A percentile compares a stretch with the other conserved stretches of the same genome.
Conservation (phyloP, 1,140 invertebrate genomes). For the Drosophila gunungcola region DNA sequence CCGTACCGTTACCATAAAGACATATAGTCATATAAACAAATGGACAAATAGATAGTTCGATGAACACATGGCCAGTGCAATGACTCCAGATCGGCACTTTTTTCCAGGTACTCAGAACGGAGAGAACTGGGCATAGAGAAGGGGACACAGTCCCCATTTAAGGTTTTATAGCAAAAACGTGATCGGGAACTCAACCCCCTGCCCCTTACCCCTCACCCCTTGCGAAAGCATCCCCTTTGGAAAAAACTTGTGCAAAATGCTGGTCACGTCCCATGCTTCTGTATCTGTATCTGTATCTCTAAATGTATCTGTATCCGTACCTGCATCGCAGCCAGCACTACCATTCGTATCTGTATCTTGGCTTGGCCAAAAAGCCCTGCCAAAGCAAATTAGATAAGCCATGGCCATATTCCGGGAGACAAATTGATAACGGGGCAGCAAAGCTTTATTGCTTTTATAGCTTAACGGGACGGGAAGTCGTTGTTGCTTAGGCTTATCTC, state of each 20-base stretch:
- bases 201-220: neutral
- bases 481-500: constrained; percentile 31
- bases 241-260: constrained; percentile 34
- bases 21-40: constrained; percentile 1
- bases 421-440: constrained; percentile 35
- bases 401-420: constrained; percentile 26
- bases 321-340: constrained; percentile 4
- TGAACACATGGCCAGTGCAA: constrained; percentile 45
- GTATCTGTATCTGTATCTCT: constrained; percentile 18
- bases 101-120: constrained; percentile 25
- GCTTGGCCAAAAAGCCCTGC: constrained; percentile 21
- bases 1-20: constrained; percentile 8
- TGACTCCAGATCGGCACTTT: constrained; percentile 39
- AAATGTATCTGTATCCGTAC: constrained; percentile 9
- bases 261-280: constrained; percentile 31
- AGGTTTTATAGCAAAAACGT: constrained; percentile 61
- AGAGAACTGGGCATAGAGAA: neutral
- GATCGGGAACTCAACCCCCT: constrained; percentile 27
- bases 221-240: constrained; percentile 2
- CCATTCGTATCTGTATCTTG: constrained; percentile 14
- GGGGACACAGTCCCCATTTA: constrained; percentile 14
- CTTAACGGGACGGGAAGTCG: constrained; percentile 43
- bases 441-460: constrained; percentile 24
- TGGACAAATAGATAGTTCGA: constrained; percentile 23
- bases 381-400: constrained; percentile 35